Percentiles rank a stretch among this genome's conserved stretches.
These are phyloP conservation scores for Acanthisitta chloris DNA, from an alignment of 2,113 vertebrate genomes.

Conservation along the genomic window DNA sequence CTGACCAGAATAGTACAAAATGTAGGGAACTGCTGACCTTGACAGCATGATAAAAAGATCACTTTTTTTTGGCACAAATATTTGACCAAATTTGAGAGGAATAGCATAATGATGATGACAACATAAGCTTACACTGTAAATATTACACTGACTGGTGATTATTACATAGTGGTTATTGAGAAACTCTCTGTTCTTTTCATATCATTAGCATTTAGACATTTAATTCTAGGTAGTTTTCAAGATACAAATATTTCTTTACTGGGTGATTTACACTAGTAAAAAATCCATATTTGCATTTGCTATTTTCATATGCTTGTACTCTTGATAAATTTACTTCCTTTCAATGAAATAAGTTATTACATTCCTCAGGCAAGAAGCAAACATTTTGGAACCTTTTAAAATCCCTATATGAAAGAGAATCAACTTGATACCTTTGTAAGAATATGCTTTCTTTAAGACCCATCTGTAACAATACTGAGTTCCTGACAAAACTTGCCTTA, in stretches of 20 bases:
- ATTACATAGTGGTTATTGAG: not conserved
- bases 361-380: not conserved
- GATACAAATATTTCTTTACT: not conserved
- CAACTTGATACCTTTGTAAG: not conserved
- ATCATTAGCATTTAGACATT: not conserved
- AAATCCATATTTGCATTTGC: not conserved
- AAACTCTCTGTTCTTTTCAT: not conserved
- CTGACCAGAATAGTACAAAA: not conserved
- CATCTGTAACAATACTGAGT: not conserved
- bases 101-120: not conserved
- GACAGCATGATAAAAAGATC: not conserved
- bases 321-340: not conserved
- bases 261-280: not conserved
- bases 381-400: not conserved
- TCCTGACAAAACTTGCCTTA: not conserved
- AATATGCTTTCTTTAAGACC: not conserved
- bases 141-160: not conserved
- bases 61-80: not conserved
- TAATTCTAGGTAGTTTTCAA: not conserved
- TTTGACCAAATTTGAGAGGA: not conserved
- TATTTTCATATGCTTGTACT: not conserved
- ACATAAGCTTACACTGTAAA: not conserved
- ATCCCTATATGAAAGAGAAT: not conserved
- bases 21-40: not conserved
- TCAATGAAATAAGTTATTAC: not conserved